Base-by-base conservation (phyloP, 2,888 invertebrate species). In the Thymelicus sylvestris region DNA sequence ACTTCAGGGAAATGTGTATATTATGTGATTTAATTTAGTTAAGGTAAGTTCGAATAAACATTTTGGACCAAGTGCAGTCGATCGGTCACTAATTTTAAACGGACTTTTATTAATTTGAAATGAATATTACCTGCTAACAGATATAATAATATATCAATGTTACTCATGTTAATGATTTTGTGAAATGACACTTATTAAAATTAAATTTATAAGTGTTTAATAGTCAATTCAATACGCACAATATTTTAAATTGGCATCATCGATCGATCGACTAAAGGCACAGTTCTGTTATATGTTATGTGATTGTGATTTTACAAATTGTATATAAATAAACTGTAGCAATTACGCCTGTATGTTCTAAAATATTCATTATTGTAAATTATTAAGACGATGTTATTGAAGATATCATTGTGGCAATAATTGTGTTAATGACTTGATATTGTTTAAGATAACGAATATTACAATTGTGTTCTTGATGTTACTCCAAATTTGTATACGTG, bases 31-130 rank as follows among this genome's bases (percentile, higher is more conserved):
- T 64, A 59, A 70, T 65, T 70, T 39, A 65, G 60, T 65, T 70
- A 70, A 70, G 71, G 44, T 71, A 55, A 71, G 71, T 66, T 50
- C 62, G 66, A 71, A 62, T 66, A 62, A 64, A 84, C 81, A 86
- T 86, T 89, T 89, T 87, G 93, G 92, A 92, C 93, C 93, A 93
- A 92, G 86, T 87, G 86, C 86, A 83, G 87, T 88, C 87, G 87
- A 87, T 89, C 86, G 89, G 86, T 85, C 81, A 39, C 55, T 31
- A 31, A 41, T 15, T 47, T 71, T 66, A 41, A 15, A 38, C 15
- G 48, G 44, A 15, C 3, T 48, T 48, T 8, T 50, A 10, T 44
- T 44, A 44, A 44, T 24, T 15, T 47, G 38, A 8, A 4, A 15
- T 19, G 3, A 48, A 44, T 44, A 62, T 48, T 48, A 31, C 31